Percentiles rank a stretch among this genome's conserved stretches.
Conservation (phyloP, 2,888 invertebrate genomes). For the Anticlea derivata region DNA sequence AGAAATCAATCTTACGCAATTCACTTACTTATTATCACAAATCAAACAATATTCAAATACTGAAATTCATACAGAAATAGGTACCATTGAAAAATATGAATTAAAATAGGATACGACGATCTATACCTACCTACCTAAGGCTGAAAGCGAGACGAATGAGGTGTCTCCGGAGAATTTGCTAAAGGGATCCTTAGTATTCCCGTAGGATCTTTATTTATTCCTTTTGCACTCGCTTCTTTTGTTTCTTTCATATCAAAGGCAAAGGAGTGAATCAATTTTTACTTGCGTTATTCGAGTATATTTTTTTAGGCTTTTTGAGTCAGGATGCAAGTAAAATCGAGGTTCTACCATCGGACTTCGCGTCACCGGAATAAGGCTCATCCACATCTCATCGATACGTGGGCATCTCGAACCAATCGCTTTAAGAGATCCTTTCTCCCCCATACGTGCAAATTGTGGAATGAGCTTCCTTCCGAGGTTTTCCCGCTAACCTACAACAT, state of each 20-base stretch:
- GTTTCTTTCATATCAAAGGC: conserved; percentile 21
- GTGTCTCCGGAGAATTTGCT: conserved; percentile 24
- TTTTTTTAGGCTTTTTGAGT: not conserved
- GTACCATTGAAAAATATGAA: conserved; percentile 7
- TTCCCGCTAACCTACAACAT: no score
- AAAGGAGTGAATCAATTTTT: conserved; percentile 22
- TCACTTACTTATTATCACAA: no score
- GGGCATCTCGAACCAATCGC: no score
- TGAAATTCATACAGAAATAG: not conserved
- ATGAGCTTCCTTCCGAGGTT: no score
- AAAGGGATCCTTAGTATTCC: conserved; percentile 15
- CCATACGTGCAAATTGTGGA: no score
- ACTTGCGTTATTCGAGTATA: not conserved
- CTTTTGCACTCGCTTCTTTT: conserved; percentile 20
- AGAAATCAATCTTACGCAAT: no score
- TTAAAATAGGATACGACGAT: conserved; percentile 3
- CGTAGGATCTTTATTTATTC: conserved; percentile 25
- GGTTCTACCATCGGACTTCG: no score
- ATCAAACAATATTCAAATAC: not conserved
- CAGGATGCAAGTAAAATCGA: not conserved
- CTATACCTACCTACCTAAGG: conserved; percentile 16
- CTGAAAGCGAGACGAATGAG: conserved; percentile 24
- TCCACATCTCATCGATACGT: no score
- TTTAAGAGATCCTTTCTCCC: no score
- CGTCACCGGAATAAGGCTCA: no score